Conservation (phyloP, 2,888 invertebrate species). For the Leucophenga montana region DNA sequence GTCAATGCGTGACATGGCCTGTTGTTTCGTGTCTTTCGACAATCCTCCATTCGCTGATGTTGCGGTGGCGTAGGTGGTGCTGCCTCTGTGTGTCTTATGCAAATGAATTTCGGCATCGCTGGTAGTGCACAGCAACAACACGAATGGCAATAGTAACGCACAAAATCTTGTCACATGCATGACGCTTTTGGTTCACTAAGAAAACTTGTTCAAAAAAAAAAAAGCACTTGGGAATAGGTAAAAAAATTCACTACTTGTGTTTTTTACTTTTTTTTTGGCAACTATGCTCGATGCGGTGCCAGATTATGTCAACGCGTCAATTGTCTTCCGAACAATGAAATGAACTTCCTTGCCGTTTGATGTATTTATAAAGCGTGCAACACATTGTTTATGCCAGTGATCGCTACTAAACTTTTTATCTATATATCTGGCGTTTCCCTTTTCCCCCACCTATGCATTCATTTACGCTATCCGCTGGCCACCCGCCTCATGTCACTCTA, state of each 20-base stretch:
- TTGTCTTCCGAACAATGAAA: slow-evolving; percentile 66
- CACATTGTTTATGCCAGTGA: slow-evolving; percentile 10
- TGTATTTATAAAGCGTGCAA: slow-evolving; percentile 72
- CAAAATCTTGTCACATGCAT: no score
- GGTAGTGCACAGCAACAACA: slow-evolving; percentile 30
- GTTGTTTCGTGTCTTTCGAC: neutral
- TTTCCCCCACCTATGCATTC: no score
- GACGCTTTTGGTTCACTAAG: neutral
- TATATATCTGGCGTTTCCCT: no score
- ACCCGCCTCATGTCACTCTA: no score
- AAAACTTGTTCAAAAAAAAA: slow-evolving; percentile 2
- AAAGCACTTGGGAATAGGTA: neutral
- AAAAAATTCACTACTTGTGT: neutral
- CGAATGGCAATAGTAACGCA: neutral
- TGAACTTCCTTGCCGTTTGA: slow-evolving; percentile 69
- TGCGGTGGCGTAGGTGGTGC: slow-evolving; percentile 46
- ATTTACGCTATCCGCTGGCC: no score
- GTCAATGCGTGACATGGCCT: no score
- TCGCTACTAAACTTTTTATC: no score
- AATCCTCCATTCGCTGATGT: slow-evolving; percentile 36
- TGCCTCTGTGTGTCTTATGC: slow-evolving; percentile 46
- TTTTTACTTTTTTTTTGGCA: no score
- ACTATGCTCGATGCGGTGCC: slow-evolving; percentile 8
- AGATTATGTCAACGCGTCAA: slow-evolving; percentile 62
- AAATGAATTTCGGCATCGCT: slow-evolving; percentile 16